Evolutionary conservation across 2,888 invertebrate genomes (phyloP).

Genomic region (Sepiola atlantica): DNA sequence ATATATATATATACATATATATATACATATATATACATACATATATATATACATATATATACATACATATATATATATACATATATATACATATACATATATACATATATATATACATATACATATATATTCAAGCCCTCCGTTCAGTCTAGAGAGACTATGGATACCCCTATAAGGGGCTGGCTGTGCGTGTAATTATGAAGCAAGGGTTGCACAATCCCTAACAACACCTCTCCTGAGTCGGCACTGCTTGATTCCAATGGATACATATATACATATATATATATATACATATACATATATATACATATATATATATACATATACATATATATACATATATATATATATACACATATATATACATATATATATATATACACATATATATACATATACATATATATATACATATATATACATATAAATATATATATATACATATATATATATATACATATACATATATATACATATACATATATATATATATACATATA

Average conservation of each 20-base stretch:
- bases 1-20: conserved; percentile 33
- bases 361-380: not conserved
- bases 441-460: not conserved
- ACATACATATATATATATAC: not conserved
- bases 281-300: conserved; percentile 3
- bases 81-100: not conserved
- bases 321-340: not conserved
- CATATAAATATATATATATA: not conserved
- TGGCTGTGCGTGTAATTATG: too few species aligned
- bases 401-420: not conserved
- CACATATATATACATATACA: not conserved
- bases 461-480: conserved; percentile 4
- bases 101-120: not conserved
- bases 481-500: conserved; percentile 4
- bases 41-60: conserved; percentile 41
- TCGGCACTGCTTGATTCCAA: too few species aligned
- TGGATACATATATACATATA: not conserved
- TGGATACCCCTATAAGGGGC: too few species aligned
- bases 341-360: not conserved
- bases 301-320: conserved; percentile 4
- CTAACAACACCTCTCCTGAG: too few species aligned
- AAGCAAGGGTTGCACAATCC: too few species aligned
- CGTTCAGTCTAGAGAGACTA: too few species aligned
- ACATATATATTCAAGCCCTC: too few species aligned
- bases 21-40: conserved; percentile 38